phyloP scores from a whole-genome alignment of 2,113 vertebrate genomes.

The Cervus canadensis region DNA sequence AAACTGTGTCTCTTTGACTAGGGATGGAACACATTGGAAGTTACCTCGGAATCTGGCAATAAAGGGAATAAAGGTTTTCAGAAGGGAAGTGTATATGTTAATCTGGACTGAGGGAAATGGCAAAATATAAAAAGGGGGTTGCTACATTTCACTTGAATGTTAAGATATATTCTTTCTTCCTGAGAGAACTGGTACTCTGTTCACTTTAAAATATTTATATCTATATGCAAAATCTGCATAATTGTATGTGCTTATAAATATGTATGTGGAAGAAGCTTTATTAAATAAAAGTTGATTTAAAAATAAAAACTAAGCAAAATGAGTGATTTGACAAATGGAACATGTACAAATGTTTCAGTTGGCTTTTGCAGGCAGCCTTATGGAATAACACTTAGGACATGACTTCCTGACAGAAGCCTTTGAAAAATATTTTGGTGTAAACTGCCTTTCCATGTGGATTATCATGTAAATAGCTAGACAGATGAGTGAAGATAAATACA shows the following conservation, averaged over 20 bases:
- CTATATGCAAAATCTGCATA: conserved; percentile 16
- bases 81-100: background rate
- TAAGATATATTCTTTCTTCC: background rate
- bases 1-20: background rate
- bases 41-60: background rate
- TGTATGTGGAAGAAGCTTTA: background rate
- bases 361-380: conserved; percentile 22
- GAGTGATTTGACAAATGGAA: conserved; percentile 32
- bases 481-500: background rate
- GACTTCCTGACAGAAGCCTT: conserved; percentile 10
- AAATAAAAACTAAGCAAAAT: background rate
- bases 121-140: background rate
- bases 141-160: background rate
- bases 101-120: background rate
- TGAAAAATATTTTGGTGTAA: conserved; percentile 35
- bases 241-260: conserved; percentile 56
- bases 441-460: background rate
- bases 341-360: conserved; percentile 25
- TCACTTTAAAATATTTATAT: conserved; percentile 18
- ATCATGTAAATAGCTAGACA: background rate
- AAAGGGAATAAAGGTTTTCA: background rate
- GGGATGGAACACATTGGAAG: background rate
- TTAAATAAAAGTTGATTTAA: conserved; percentile 30
- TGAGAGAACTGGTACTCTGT: background rate
- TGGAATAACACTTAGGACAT: conserved; percentile 6